These are phyloP conservation scores for Oncopodura yosiiana DNA, from an alignment of 1,140 invertebrate species.

Conservation along the genomic window DNA sequence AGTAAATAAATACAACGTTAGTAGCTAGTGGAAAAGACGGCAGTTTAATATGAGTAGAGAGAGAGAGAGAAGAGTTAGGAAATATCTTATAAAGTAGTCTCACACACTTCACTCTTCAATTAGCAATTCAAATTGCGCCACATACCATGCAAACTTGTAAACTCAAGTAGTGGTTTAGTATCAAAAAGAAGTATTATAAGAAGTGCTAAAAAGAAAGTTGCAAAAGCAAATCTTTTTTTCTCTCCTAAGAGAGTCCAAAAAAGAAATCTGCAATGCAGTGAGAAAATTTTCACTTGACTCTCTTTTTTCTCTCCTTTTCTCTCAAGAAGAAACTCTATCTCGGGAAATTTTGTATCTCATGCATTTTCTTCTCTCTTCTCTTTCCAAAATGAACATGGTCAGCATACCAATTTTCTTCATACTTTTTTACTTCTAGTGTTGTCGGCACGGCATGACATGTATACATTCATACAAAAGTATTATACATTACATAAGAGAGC, in stretches of 20 bases:
- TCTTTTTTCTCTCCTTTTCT: neutral
- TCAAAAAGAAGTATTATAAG: neutral
- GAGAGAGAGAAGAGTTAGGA: too few species aligned
- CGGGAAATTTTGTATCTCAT: neutral
- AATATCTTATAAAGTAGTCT: too few species aligned
- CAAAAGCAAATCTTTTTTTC: too few species aligned
- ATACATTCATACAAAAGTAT: too few species aligned
- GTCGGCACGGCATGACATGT: too few species aligned
- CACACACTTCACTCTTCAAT: too few species aligned
- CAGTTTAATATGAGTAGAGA: neutral
- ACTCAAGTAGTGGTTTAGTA: too few species aligned
- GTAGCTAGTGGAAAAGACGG: neutral
- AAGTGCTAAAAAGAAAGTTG: neutral
- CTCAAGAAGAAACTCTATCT: too few species aligned
- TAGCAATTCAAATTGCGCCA: too few species aligned
- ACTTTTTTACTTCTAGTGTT: too few species aligned
- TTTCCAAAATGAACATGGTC: constrained; percentile 14
- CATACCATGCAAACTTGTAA: too few species aligned
- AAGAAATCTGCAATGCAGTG: constrained; percentile 32
- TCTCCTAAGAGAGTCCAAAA: neutral
- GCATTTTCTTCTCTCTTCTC: constrained; percentile 4
- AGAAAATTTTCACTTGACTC: constrained; percentile 26
- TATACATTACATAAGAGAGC: too few species aligned
- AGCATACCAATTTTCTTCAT: constrained; percentile 10
- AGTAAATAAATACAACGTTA: neutral